Base-by-base conservation (phyloP, 1,140 invertebrate species). In the Drosophila ogumai region DNA sequence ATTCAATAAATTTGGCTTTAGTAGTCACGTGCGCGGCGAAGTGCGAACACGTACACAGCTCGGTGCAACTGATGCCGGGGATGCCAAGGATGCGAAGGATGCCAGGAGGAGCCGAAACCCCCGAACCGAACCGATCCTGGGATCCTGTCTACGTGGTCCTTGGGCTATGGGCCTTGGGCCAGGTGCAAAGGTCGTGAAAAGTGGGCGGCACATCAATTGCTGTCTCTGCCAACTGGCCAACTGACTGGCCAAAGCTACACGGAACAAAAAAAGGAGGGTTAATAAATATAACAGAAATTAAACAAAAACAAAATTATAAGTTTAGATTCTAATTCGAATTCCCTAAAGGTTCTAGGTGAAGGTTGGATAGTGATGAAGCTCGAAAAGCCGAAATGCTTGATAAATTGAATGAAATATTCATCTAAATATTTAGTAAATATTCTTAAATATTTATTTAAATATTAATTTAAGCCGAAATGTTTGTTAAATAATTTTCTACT, bases 1-100 rank as follows among this genome's bases (percentile, higher is more conserved):
- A 88, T 88, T 88, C 85, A 88, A 88, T 88, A 88, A 88, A 88
- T 88, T 88, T 68, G 77, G 65, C 49, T 84, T 71, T 71, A 75
- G 85, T 75, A 88, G 85, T 88, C 85, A 88, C 85, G 85, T 88
- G 78, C 85, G 69, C 54, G 47, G 17, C 44, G 77, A 88, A 88
- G 85, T 88, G 85, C 85, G 85, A 88, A 88, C 85, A 88, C 85
- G 85, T 88, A 84, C 85, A 65, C 58, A 68, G 68, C 55, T 63
- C 55, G 63, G 44, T 88, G 85, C 85, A 88, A 88, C 85, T 88
- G 85, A 88, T 88, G 81, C 85, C 84, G 38, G 38, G 49, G 60
- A 64, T 59, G 57, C 36, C 12, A 49, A 50, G 36, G 68, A 49
- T 52, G 32, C 49, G 46, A 25, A 50, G 49, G 49, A 50, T 17